Evolutionary conservation across 2,797 vertebrate genomes (phyloP).

Genomic region (Nannoperca australis): DNA sequence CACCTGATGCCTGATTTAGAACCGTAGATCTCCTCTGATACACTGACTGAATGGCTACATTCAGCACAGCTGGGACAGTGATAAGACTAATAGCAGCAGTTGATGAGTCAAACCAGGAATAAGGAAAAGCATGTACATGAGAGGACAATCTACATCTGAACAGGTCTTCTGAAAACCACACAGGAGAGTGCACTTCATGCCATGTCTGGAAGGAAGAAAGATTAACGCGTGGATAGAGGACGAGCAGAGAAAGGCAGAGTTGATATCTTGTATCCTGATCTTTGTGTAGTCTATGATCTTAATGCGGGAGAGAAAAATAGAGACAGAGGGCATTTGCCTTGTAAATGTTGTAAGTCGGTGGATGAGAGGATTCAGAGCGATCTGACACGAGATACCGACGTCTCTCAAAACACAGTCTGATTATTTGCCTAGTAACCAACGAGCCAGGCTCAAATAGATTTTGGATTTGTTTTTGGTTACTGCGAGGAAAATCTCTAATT

Average conservation of each 20-base stretch:
- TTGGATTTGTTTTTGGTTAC: no score
- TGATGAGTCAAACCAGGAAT: constrained; percentile 68
- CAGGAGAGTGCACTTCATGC: not conserved
- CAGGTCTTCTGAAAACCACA: constrained; percentile 29
- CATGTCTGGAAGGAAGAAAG: constrained; percentile 58
- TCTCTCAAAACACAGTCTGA: constrained; percentile 10
- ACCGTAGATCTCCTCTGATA: constrained; percentile 47
- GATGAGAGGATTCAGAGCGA: constrained; percentile 52
- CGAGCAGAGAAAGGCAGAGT: not conserved
- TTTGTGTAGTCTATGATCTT: constrained; percentile 34
- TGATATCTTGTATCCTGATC: constrained; percentile 45
- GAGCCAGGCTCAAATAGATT: constrained; percentile 11
- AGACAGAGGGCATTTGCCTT: constrained; percentile 62
- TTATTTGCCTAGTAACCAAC: constrained; percentile 22
- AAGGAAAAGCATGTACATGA: constrained; percentile 46
- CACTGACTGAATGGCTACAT: constrained; percentile 18
- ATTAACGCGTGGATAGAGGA: constrained; percentile 48
- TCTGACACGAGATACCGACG: constrained; percentile 31
- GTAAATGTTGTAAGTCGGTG: constrained; percentile 59
- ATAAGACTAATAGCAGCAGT: constrained; percentile 33
- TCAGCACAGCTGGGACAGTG: constrained; percentile 21
- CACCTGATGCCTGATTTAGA: constrained; percentile 22
- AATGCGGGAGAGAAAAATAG: constrained; percentile 32
- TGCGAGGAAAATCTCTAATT: constrained; percentile 1
- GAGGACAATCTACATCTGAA: constrained; percentile 33